phyloP scores from a whole-genome alignment of 2,113 vertebrate genomes.

The Cervus canadensis region DNA sequence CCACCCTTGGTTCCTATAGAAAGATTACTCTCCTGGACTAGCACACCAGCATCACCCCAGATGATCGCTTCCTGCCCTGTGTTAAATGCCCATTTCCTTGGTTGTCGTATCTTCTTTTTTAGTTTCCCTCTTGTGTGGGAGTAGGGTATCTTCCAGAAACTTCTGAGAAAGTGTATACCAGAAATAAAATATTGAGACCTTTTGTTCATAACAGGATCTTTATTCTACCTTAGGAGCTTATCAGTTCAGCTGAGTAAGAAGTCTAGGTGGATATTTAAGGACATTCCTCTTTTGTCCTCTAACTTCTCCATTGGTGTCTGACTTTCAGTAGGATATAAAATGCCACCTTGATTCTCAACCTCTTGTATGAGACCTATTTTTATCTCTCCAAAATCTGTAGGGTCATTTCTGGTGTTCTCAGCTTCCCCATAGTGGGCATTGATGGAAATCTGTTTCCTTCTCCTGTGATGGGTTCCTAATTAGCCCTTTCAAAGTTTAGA shows the following conservation, averaged over 20 bases:
- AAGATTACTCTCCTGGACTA: not conserved
- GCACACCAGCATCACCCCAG: accelerated
- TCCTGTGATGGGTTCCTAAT: not conserved
- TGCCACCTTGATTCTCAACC: too few species aligned
- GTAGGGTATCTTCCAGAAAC: not conserved
- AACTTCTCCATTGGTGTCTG: not conserved
- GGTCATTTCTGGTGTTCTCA: not conserved
- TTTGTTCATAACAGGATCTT: not conserved
- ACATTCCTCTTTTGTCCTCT: not conserved
- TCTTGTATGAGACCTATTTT: not conserved
- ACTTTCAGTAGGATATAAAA: not conserved
- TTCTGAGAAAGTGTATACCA: not conserved
- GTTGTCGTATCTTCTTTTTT: not conserved
- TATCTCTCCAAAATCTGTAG: not conserved
- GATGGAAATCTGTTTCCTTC: not conserved
- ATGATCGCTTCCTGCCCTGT: accelerated
- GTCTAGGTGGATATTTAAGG: not conserved
- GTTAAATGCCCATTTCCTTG: not conserved
- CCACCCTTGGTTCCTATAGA: accelerated
- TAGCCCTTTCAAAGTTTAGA: not conserved
- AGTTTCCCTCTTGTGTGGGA: not conserved
- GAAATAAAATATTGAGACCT: not conserved
- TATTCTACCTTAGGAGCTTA: not conserved
- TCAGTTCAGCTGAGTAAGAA: not conserved
- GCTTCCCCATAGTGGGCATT: not conserved